Percentiles rank a stretch among this genome's conserved stretches.
Conservation (phyloP, 2,797 vertebrate genomes). For the Muscicapa comitata region DNA sequence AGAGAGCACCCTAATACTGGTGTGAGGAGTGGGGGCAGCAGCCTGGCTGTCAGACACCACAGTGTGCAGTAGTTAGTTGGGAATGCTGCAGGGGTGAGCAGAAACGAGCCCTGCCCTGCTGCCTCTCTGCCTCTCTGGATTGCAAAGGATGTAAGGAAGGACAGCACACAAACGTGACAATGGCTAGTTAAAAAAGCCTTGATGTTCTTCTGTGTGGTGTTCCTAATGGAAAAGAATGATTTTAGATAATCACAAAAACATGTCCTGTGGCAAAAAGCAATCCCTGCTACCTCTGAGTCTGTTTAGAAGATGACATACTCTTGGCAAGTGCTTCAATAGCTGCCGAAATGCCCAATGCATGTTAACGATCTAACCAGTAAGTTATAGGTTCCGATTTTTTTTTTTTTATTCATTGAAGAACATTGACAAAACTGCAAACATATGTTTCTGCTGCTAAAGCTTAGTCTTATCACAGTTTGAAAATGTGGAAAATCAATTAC, state of each 20-base stretch:
- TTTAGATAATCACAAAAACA: conserved; percentile 27
- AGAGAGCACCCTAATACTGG: not conserved
- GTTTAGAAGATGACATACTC: conserved; percentile 20
- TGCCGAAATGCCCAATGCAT: conserved; percentile 43
- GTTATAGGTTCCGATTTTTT: not conserved
- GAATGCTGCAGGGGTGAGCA: not conserved
- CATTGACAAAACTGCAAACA: conserved; percentile 71
- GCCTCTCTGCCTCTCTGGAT: accelerated
- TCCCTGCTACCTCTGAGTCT: not conserved
- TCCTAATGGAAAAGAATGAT: not conserved
- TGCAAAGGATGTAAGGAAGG: not conserved
- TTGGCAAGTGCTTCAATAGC: conserved; percentile 58
- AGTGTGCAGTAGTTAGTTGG: not conserved
- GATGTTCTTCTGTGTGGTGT: not conserved
- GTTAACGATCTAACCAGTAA: conserved; percentile 55
- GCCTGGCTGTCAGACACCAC: not conserved
- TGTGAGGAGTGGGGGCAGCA: not conserved
- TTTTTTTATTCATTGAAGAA: conserved; percentile 35
- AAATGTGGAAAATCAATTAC: conserved; percentile 76
- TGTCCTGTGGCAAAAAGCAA: not conserved
- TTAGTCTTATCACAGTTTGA: conserved; percentile 74
- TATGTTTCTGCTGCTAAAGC: conserved; percentile 71
- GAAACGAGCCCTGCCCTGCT: not conserved
- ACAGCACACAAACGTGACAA: not conserved
- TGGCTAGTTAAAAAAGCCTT: not conserved